A percentile compares a stretch with the other conserved stretches of the same genome.
phyloP scores from a whole-genome alignment of 2,888 invertebrate species.

The Panorpa germanica region DNA sequence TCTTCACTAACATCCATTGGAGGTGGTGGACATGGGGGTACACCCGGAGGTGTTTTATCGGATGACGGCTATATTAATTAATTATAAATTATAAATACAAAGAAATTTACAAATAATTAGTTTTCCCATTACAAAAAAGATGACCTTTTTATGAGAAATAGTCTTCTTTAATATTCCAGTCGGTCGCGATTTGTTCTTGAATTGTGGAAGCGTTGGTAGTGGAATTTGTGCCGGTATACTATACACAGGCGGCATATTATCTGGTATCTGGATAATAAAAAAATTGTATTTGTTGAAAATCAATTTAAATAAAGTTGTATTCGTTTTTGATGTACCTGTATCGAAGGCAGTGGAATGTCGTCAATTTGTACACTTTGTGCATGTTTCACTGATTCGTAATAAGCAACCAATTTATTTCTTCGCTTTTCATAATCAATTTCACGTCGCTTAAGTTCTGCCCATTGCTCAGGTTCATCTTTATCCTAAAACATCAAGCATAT shows the following conservation, averaged over 20 bases:
- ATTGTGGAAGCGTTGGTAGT: slow-evolving; percentile 30
- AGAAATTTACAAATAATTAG: slow-evolving; percentile 3
- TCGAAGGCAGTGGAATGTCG: slow-evolving; percentile 81
- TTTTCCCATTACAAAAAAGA: slow-evolving; percentile 1
- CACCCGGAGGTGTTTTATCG: slow-evolving; percentile 60
- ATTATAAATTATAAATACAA: slow-evolving; percentile 8
- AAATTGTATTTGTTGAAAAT: slow-evolving; percentile 5
- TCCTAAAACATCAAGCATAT: slow-evolving; percentile 35
- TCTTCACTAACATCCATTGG: slow-evolving; percentile 43
- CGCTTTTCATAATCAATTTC: slow-evolving; percentile 87
- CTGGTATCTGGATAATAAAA: slow-evolving; percentile 5
- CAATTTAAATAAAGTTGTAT: slow-evolving; percentile 13
- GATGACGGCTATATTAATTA: slow-evolving; percentile 17
- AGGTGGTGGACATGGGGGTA: slow-evolving; percentile 72
- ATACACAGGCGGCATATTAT: slow-evolving; percentile 18
- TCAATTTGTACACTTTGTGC: slow-evolving; percentile 91
- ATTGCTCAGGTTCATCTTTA: slow-evolving; percentile 90
- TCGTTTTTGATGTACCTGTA: slow-evolving; percentile 22
- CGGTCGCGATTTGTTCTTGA: no score
- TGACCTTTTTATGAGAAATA: no score
- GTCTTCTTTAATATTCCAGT: slow-evolving; percentile 57
- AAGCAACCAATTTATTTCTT: slow-evolving; percentile 69
- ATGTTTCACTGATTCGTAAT: slow-evolving; percentile 87
- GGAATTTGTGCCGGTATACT: slow-evolving; percentile 24
- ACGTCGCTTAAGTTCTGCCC: slow-evolving; percentile 75